Evolutionary conservation across 2,797 vertebrate genomes (phyloP).

Genomic region (Sciurus vulgaris): DNA sequence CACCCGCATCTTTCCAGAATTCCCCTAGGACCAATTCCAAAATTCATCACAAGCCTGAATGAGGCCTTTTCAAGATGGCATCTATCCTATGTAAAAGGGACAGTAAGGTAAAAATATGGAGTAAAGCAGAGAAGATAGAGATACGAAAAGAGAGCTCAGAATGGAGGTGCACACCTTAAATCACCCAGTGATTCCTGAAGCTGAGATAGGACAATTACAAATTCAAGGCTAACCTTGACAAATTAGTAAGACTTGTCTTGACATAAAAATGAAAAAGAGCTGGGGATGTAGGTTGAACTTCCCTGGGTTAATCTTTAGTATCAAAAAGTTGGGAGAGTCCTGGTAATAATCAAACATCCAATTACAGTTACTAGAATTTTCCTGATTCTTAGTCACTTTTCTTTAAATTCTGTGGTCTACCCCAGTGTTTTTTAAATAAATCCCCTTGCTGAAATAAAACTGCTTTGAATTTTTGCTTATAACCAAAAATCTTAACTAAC

Average conservation of each 20-base stretch:
- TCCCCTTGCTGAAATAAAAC: background rate
- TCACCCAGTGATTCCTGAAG: no score
- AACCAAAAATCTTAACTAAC: background rate
- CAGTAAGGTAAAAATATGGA: background rate
- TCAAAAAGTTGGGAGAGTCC: background rate
- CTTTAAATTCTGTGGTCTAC: background rate
- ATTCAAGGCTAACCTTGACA: no score
- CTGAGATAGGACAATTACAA: no score
- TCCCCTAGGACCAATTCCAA: background rate
- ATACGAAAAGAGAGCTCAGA: background rate
- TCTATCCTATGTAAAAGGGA: background rate
- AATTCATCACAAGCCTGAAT: background rate
- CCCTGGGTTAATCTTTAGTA: no score
- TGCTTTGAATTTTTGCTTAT: constrained; percentile 16
- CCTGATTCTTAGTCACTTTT: background rate
- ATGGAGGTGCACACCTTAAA: no score
- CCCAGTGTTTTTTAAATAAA: background rate
- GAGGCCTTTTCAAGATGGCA: background rate
- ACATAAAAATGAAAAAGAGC: no score
- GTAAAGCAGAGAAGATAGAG: background rate
- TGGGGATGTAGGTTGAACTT: no score
- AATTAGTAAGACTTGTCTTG: no score
- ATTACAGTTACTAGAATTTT: background rate
- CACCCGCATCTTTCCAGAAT: constrained; percentile 12
- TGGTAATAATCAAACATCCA: background rate